Base-by-base conservation (phyloP, 2,888 invertebrate species). In the Anoplius nigerrimus region DNA sequence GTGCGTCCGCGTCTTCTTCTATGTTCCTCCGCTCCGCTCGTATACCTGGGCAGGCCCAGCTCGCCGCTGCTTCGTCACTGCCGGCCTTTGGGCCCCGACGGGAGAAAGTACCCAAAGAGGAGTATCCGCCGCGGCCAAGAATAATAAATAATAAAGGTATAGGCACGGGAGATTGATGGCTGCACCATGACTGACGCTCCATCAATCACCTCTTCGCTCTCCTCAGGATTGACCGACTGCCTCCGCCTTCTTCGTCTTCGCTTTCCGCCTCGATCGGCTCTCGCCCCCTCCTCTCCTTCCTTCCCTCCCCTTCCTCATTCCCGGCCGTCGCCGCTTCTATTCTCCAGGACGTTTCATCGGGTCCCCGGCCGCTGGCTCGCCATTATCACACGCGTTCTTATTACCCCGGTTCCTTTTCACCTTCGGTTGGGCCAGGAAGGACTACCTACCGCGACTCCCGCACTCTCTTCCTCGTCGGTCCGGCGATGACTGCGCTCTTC, bases 151-250 rank as follows among this genome's bases (percentile, higher is more conserved):
- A 87, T 87, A 83, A 83, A 84, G 81, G 84, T 81, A 79, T 77
- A 75, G 79, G 71, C 68, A 69, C 67, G 76, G 73, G 84, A 87
- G 88, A 88, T 88, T 87, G 88, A 88, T 88, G 87, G 88, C 86
- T 82, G 78, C 78, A 84, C 80, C 87, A 84, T 87, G 87, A 87
- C 87, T 88, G 87, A 88, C 87, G 83, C 82, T 87, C 88, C 87
- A 88, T 88, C 88, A 86, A 88, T 88, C 88, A 88, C 82, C 82
- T 78, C 73, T 69, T 69, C 76, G 76, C 73, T 75, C 75, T 82
- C 71, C 74, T 81, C 82, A 69, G 74, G 73, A 81, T 81, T 81
- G 79, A 75, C 80, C 80, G 76, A 69, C 71, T 69, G 70, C 60
- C 73, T 53, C 60, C 64, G 53, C 54, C 55, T 56, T 71, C 67